Percentiles rank a stretch among this genome's conserved stretches.
Evolutionary conservation across 2,888 invertebrate genomes (phyloP).

Genomic region (Lithosia quadra): DNA sequence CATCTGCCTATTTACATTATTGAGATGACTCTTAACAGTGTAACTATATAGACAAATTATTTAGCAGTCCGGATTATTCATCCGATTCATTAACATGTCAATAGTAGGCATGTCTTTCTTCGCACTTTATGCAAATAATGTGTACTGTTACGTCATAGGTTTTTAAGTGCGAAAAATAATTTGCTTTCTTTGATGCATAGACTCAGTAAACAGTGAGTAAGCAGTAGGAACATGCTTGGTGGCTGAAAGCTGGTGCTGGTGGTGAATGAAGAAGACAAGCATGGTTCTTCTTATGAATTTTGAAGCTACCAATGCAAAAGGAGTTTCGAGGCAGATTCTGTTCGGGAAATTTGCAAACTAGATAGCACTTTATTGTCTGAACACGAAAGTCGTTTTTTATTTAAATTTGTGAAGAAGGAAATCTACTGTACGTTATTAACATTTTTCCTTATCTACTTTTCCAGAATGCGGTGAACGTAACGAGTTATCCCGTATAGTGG

Average conservation of each 20-base stretch:
- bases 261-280: too few species aligned
- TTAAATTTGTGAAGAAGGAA: too few species aligned
- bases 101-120: background rate
- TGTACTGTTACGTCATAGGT: too few species aligned
- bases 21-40: background rate
- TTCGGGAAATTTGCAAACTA: too few species aligned
- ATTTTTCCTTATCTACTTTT: conserved; percentile 56
- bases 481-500: conserved; percentile 93
- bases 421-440: background rate
- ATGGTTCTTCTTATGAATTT: too few species aligned
- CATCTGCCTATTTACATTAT: background rate
- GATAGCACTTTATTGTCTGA: background rate
- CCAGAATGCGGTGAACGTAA: conserved; percentile 94
- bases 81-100: background rate
- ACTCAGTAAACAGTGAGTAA: background rate
- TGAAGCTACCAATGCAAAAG: background rate
- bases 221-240: too few species aligned
- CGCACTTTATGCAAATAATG: background rate
- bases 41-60: background rate
- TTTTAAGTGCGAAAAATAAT: too few species aligned
- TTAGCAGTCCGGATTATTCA: background rate
- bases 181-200: background rate
- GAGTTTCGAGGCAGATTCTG: background rate
- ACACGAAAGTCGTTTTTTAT: background rate
- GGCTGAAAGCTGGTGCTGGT: background rate